Evolutionary conservation across 1,140 invertebrate species (phyloP).

Genomic region (Drosophila parabipectinata): DNA sequence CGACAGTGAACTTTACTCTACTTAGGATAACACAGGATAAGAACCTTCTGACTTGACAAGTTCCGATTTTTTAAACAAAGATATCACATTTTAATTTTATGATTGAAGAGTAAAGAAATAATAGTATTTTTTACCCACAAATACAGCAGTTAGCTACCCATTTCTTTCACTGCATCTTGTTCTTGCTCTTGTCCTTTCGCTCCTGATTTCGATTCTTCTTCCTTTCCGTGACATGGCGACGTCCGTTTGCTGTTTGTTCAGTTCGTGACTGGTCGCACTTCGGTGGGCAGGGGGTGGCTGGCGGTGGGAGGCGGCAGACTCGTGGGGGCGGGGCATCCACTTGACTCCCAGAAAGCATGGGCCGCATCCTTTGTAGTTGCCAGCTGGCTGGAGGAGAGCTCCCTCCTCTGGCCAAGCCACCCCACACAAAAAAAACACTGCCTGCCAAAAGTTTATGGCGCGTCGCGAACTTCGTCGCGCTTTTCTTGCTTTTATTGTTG

Average conservation of each 20-base stretch:
- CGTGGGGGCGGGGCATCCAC: slow-evolving; percentile 37
- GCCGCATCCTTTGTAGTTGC: slow-evolving; percentile 46
- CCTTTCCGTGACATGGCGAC: slow-evolving; percentile 40
- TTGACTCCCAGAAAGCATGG: slow-evolving; percentile 33
- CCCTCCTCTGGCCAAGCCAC: no score
- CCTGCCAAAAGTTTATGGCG: slow-evolving; percentile 75
- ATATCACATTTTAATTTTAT: no score
- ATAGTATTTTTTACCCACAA: no score
- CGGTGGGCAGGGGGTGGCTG: not conserved
- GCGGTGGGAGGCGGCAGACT: not conserved
- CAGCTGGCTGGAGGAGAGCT: slow-evolving; percentile 1
- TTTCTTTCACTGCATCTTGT: not conserved
- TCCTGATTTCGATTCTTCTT: not conserved
- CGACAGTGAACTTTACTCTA: no score
- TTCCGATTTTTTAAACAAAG: not conserved
- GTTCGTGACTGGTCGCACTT: slow-evolving; percentile 56
- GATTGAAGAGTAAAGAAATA: no score
- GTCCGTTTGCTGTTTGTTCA: slow-evolving; percentile 53
- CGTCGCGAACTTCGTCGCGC: slow-evolving; percentile 59
- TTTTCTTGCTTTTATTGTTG: slow-evolving; percentile 57
- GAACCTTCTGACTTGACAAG: not conserved
- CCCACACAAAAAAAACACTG: slow-evolving; percentile 9
- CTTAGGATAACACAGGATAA: no score
- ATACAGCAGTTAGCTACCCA: not conserved
- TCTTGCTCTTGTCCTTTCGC: slow-evolving; percentile 6